Evolutionary conservation across 2,888 invertebrate genomes (phyloP).

Genomic region (Hemithea aestivaria): DNA sequence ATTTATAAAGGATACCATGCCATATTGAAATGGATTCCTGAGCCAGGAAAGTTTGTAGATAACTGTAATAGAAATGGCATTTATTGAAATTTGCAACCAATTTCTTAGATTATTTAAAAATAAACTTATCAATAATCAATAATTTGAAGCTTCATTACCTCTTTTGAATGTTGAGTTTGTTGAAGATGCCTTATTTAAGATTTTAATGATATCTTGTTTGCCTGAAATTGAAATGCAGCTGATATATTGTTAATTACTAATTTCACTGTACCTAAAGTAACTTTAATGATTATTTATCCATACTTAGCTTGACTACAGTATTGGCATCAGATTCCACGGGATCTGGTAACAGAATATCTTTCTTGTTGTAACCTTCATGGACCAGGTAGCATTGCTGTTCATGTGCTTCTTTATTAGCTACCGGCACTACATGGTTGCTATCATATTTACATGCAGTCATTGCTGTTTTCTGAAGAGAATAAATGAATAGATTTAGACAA

Average conservation of each 20-base stretch:
- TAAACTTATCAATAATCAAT: no score
- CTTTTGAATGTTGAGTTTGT: slow-evolving; percentile 47
- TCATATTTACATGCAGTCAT: slow-evolving; percentile 47
- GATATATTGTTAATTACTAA: neutral
- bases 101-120: neutral
- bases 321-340: slow-evolving; percentile 37
- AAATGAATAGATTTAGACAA: neutral
- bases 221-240: slow-evolving; percentile 31
- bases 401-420: slow-evolving; percentile 38
- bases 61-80: slow-evolving; percentile 20
- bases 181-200: slow-evolving; percentile 47
- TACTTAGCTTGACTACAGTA: slow-evolving; percentile 57
- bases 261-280: neutral
- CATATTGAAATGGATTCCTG: slow-evolving; percentile 23
- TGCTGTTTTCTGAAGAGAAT: slow-evolving; percentile 37
- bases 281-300: no score
- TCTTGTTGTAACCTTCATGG: slow-evolving; percentile 43
- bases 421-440: slow-evolving; percentile 45
- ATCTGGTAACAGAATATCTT: slow-evolving; percentile 53
- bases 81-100: neutral
- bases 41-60: slow-evolving; percentile 19
- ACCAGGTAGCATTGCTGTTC: slow-evolving; percentile 46
- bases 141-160: slow-evolving; percentile 41
- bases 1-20: slow-evolving; percentile 45
- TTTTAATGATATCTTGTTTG: slow-evolving; percentile 44